phyloP scores from a whole-genome alignment of 1,140 invertebrate genomes.

The Platyscapa corneri region DNA sequence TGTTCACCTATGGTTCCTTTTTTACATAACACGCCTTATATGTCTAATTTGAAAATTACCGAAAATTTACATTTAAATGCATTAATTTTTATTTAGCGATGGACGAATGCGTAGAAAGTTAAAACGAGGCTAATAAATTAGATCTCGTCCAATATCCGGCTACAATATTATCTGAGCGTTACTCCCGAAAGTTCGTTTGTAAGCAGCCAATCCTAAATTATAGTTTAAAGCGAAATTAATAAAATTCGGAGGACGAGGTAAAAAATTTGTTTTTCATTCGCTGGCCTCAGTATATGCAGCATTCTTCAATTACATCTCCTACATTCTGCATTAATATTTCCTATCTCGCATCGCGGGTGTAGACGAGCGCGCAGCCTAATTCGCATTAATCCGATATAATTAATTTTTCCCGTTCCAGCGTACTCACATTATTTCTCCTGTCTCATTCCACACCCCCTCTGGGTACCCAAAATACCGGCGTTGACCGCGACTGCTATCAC shows the following conservation, averaged over 20 bases:
- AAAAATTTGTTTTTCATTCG: neutral
- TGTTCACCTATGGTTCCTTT: no score
- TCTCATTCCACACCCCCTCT: neutral
- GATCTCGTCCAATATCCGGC: neutral
- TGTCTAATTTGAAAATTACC: neutral
- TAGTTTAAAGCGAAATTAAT: neutral
- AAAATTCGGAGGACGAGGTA: no score
- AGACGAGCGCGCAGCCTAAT: conserved; percentile 1
- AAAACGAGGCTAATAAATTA: conserved; percentile 8
- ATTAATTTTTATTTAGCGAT: conserved; percentile 1
- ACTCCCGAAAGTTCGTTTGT: neutral
- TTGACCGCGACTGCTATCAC: no score
- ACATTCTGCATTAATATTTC: conserved; percentile 29
- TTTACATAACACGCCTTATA: no score
- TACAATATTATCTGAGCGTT: neutral
- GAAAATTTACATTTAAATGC: neutral
- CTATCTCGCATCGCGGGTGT: neutral
- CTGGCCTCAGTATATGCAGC: neutral
- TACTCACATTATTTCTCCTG: neutral
- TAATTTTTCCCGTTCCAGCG: conserved; percentile 45
- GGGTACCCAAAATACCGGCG: neutral
- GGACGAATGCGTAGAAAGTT: neutral
- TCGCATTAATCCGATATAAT: conserved; percentile 47
- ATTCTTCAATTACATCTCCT: conserved; percentile 37
- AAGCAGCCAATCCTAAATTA: neutral